phyloP scores from a whole-genome alignment of 2,113 vertebrate genomes.

The sheep (Ovis aries) region ARS-UI_Ramb_v3.0 NC_056056.1:214324001-214324500 shows the following conservation, averaged over 20 bases:
- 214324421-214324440: background rate
- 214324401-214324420: background rate
- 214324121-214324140: conserved; percentile 47
- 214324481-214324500: background rate
- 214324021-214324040: background rate
- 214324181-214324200: background rate
- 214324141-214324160: background rate
- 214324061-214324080: background rate
- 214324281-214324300: background rate
- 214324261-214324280: background rate
- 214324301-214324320: background rate
- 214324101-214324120: conserved; percentile 33
- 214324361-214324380: background rate
- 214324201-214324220: background rate
- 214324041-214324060: background rate
- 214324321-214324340: background rate
- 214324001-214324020: background rate
- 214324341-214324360: background rate
- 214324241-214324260: background rate
- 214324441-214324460: background rate
- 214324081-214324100: conserved; percentile 51
- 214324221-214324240: background rate
- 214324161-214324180: background rate
- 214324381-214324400: background rate
- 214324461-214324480: background rate